These are phyloP conservation scores for Phylloscopus trochiloides DNA, from an alignment of 2,113 vertebrate genomes.

Conservation along the genomic window DNA sequence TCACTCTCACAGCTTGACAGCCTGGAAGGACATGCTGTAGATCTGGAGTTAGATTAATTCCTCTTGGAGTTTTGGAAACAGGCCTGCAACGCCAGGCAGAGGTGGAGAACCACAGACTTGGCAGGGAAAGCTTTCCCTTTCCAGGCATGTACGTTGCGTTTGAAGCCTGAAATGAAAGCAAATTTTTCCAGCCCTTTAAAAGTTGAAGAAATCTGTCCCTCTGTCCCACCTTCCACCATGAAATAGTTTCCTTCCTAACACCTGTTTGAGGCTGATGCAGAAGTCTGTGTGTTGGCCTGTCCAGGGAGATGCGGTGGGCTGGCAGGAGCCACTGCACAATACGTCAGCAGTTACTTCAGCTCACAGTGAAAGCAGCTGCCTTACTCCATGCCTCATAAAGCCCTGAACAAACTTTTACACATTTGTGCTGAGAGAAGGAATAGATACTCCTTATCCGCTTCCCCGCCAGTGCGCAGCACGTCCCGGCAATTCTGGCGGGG, in stretches of 20 bases:
- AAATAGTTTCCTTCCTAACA: constrained; percentile 40
- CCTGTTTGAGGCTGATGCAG: constrained; percentile 16
- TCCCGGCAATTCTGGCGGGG: neutral
- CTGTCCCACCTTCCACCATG: neutral
- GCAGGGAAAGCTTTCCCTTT: neutral
- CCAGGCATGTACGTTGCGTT: neutral
- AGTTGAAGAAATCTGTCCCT: neutral
- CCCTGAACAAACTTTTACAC: constrained; percentile 35
- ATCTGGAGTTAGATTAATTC: neutral
- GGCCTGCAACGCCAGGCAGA: neutral
- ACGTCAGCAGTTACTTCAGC: neutral
- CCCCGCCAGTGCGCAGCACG: neutral
- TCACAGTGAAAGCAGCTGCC: constrained; percentile 31
- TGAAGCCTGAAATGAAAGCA: neutral
- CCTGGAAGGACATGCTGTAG: neutral
- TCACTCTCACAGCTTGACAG: neutral
- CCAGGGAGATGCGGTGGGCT: neutral
- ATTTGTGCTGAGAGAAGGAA: neutral
- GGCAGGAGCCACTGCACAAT: neutral
- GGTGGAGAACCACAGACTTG: neutral
- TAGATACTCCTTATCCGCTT: neutral
- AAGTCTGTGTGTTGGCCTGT: neutral
- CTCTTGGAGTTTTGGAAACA: neutral
- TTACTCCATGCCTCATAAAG: constrained; percentile 24
- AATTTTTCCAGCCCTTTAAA: constrained; percentile 28